Conservation (phyloP, 1,140 invertebrate genomes). For the Hyposmocoma kahamanoa region DNA sequence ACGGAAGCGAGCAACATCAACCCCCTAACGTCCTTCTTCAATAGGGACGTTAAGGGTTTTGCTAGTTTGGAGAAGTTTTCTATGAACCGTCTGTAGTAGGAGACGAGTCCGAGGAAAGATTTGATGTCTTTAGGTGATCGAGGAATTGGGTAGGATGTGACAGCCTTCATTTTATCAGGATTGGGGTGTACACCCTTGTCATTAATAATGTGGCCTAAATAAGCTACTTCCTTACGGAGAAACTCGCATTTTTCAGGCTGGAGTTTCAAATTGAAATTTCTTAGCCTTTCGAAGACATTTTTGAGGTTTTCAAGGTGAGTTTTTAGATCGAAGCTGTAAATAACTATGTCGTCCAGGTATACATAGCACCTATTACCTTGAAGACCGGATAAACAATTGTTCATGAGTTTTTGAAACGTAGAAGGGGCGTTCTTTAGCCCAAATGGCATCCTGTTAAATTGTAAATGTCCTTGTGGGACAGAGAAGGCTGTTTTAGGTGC, state of each 20-base stretch:
- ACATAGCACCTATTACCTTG: constrained; percentile 13
- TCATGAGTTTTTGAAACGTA: constrained; percentile 55
- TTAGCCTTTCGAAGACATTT: constrained; percentile 39
- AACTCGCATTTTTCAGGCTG: constrained; percentile 64
- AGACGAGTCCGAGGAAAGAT: constrained; percentile 40
- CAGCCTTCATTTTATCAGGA: constrained; percentile 41
- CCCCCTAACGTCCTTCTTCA: constrained; percentile 28
- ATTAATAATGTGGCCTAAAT: constrained; percentile 58
- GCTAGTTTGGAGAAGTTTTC: constrained; percentile 20
- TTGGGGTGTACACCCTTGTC: constrained; percentile 45
- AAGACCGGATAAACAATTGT: constrained; percentile 21
- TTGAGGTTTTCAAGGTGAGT: constrained; percentile 34
- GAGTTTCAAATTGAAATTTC: constrained; percentile 45
- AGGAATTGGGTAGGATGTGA: constrained; percentile 42
- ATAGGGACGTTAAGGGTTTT: constrained; percentile 23
- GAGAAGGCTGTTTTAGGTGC: constrained; percentile 44
- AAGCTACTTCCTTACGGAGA: constrained; percentile 43
- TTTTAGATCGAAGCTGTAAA: not conserved
- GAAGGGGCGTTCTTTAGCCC: constrained; percentile 21
- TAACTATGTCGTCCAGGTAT: not conserved
- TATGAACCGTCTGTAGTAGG: constrained; percentile 35
- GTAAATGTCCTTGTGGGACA: constrained; percentile 36
- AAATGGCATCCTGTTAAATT: constrained; percentile 29
- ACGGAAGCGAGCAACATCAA: too few relatives aligned
- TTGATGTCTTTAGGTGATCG: constrained; percentile 39